phyloP scores from a whole-genome alignment of 2,888 invertebrate genomes.

The Steinernema hermaphroditum region DNA sequence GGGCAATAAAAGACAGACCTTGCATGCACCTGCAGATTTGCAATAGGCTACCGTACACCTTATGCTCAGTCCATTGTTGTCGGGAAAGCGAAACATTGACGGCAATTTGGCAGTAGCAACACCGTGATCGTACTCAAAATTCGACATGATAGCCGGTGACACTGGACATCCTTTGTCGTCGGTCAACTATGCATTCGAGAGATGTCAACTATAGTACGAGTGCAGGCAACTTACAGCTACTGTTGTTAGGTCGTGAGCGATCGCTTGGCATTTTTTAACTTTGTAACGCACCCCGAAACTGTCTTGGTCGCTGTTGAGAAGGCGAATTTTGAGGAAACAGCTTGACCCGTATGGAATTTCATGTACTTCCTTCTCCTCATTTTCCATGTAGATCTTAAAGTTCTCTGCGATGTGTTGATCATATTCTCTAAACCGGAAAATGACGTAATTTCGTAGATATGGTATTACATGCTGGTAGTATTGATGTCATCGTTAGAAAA shows the following conservation, averaged over 20 bases:
- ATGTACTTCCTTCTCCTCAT: neutral
- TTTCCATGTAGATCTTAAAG: neutral
- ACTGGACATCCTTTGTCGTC: constrained; percentile 8
- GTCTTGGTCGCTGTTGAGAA: neutral
- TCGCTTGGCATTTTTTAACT: constrained; percentile 10
- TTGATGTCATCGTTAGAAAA: neutral
- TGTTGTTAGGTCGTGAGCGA: neutral
- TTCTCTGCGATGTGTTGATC: neutral
- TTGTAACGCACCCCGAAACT: constrained; percentile 15
- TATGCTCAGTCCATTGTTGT: neutral
- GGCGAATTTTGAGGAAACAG: neutral
- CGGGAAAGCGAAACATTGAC: constrained; percentile 21
- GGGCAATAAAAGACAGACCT: neutral
- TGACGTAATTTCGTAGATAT: neutral
- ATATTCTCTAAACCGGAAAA: neutral
- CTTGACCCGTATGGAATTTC: neutral
- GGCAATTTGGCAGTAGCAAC: neutral
- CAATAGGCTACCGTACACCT: neutral
- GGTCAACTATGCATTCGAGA: no score
- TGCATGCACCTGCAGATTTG: neutral
- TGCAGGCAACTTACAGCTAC: neutral
- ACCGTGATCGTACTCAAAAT: neutral
- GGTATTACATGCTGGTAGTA: neutral
- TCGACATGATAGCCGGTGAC: neutral
- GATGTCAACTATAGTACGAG: no score